Conservation (phyloP, 2,797 vertebrate species). For the Heliangelus exortis region DNA sequence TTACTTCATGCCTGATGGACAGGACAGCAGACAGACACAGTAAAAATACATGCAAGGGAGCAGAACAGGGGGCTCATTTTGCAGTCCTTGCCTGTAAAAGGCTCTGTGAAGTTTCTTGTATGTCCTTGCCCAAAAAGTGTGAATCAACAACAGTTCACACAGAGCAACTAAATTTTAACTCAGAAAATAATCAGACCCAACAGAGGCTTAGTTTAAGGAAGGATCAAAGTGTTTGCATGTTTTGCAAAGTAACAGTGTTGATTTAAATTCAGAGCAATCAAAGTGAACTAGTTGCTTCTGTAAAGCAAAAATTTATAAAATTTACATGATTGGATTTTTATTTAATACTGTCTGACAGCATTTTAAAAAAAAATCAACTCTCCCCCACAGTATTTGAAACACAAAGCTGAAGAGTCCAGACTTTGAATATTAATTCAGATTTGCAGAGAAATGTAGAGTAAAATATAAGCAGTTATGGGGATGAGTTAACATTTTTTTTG, state of each 20-base stretch:
- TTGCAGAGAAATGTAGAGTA: background rate
- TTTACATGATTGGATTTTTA: background rate
- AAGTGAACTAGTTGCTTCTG: background rate
- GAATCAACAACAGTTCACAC: background rate
- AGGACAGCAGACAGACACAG: background rate
- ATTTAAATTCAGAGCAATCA: background rate
- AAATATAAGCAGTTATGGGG: background rate
- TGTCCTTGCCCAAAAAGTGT: background rate
- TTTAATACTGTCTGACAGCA: background rate
- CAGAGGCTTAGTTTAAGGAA: background rate
- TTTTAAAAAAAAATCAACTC: constrained; percentile 53
- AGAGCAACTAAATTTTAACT: background rate
- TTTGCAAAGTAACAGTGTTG: background rate
- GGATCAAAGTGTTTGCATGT: background rate
- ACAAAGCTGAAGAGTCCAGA: background rate
- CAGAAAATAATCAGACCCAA: background rate
- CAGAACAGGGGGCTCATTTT: background rate
- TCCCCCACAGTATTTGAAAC: background rate
- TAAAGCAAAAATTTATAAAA: background rate
- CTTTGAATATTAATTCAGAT: background rate
- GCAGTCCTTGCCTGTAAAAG: background rate
- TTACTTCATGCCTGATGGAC: background rate
- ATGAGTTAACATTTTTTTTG: background rate
- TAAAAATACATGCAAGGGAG: background rate
- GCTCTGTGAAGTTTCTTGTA: background rate